These are phyloP conservation scores for Falco punctatus DNA, from an alignment of 2,113 vertebrate genomes.

Conservation along the genomic window DNA sequence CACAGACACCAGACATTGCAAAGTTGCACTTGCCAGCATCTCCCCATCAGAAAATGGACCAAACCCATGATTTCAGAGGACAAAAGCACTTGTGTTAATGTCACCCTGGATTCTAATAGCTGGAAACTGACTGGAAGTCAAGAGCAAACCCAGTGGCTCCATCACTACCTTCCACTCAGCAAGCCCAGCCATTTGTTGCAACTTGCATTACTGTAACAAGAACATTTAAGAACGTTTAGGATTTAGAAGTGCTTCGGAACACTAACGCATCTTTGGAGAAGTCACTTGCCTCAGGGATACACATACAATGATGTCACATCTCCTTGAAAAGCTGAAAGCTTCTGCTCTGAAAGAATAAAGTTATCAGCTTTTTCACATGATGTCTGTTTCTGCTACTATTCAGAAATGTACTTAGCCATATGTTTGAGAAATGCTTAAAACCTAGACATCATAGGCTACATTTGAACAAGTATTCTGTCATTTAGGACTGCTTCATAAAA, in stretches of 20 bases:
- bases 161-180: neutral
- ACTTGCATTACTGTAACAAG: neutral
- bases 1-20: neutral
- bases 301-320: neutral
- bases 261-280: neutral
- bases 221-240: neutral
- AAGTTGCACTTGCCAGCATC: constrained; percentile 15
- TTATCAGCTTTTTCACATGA: neutral
- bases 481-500: neutral
- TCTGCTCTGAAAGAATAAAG: neutral
- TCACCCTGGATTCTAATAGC: neutral
- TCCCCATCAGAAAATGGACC: constrained; percentile 66
- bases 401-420: neutral
- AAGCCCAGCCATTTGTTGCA: neutral
- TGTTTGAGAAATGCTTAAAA: neutral
- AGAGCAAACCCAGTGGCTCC: neutral
- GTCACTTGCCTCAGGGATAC: neutral
- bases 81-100: constrained; percentile 9
- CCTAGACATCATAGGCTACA: neutral
- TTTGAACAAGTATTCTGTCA: neutral
- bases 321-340: neutral
- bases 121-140: constrained; percentile 3
- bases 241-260: neutral
- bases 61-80: constrained; percentile 62
- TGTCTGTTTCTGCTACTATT: constrained; percentile 63